These are phyloP conservation scores for Bryconaethiops microstoma DNA, from an alignment of 2,797 vertebrate species.

Conservation along the genomic window DNA sequence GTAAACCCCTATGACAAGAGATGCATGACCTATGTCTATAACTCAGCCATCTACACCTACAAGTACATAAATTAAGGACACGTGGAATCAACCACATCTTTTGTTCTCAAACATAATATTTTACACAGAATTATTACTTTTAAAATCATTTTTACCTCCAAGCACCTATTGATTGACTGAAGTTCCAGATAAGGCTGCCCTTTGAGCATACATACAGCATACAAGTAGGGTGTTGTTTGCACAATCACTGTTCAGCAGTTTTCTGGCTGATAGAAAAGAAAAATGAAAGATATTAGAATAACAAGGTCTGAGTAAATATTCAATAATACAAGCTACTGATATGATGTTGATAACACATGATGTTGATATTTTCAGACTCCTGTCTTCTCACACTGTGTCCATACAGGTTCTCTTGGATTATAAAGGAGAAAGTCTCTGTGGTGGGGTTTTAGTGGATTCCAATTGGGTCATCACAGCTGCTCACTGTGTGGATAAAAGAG, in stretches of 20 bases:
- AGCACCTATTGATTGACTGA: neutral
- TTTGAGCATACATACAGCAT: neutral
- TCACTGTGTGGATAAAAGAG: slow-evolving; percentile 79
- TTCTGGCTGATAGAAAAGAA: neutral
- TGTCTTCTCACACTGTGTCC: neutral
- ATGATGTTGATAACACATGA: too few relatives aligned
- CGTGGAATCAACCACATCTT: neutral
- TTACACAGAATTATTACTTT: neutral
- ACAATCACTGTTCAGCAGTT: neutral
- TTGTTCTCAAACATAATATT: neutral
- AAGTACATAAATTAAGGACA: too few relatives aligned
- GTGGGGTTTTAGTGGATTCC: slow-evolving; percentile 78
- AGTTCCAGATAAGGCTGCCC: neutral
- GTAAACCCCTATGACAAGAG: neutral
- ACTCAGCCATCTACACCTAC: too few relatives aligned
- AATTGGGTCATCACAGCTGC: slow-evolving; percentile 88
- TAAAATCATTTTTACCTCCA: neutral
- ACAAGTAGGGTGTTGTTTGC: neutral
- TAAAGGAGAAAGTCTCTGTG: slow-evolving; percentile 73
- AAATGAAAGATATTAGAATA: neutral
- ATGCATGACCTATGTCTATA: too few relatives aligned
- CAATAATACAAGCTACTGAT: too few relatives aligned
- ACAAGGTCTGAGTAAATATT: neutral
- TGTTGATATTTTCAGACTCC: neutral
- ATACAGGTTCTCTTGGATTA: slow-evolving; percentile 80